These are phyloP conservation scores for Myiozetetes cayanensis DNA, from an alignment of 2,113 vertebrate species.

Conservation along the genomic window DNA sequence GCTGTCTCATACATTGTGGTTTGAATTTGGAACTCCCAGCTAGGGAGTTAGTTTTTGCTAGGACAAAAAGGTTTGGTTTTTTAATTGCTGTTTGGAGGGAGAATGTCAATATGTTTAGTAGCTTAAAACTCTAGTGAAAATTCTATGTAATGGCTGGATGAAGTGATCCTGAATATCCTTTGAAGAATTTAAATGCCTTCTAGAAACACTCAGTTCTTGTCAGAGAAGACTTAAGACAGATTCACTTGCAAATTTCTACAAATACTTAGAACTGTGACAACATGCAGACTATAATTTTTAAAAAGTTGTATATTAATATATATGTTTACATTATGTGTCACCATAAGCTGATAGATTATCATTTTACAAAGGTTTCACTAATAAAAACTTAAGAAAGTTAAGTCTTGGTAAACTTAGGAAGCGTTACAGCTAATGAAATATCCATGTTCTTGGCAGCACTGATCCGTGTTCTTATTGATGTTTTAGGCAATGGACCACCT, in stretches of 20 bases:
- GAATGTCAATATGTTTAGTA: neutral
- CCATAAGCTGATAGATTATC: neutral
- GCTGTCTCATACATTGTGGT: fast-evolving
- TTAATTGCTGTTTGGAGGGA: neutral
- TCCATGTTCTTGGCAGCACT: neutral
- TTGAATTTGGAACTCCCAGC: neutral
- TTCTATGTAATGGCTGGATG: neutral
- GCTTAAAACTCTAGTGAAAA: neutral
- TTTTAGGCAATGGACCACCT: slow-evolving; percentile 93
- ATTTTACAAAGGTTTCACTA: neutral
- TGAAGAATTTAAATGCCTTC: neutral
- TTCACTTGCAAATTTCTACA: neutral
- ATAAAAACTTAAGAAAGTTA: neutral
- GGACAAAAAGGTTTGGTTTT: neutral
- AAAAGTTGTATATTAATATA: neutral
- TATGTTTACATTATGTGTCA: neutral
- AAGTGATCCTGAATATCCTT: neutral
- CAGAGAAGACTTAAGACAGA: neutral
- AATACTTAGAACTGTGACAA: neutral
- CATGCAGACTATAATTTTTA: neutral
- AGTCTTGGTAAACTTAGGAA: neutral
- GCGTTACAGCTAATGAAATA: neutral
- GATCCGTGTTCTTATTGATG: slow-evolving; percentile 2
- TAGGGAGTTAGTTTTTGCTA: neutral
- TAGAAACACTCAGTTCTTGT: neutral